Percentiles rank a stretch among this genome's conserved stretches.
Conservation (phyloP, 2,888 invertebrate species). For the Drosophila barbarae region DNA sequence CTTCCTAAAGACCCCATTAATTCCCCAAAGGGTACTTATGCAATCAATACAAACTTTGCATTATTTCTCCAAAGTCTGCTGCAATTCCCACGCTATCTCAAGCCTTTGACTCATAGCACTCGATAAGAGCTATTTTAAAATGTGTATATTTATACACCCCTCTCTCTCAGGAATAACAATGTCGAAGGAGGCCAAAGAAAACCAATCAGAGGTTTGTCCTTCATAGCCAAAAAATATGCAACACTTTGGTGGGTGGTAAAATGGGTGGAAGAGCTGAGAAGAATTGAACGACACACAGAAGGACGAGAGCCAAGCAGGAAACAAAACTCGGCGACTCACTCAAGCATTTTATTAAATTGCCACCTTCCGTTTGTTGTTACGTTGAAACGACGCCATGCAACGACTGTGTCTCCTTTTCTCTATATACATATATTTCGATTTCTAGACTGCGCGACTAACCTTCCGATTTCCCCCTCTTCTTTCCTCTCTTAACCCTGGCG, state of each 20-base stretch:
- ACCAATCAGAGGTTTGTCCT: constrained; percentile 39
- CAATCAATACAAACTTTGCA: constrained; percentile 4
- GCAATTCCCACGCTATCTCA: constrained; percentile 21
- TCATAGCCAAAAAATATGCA: constrained; percentile 65
- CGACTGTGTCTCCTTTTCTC: constrained; percentile 48
- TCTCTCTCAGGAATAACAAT: constrained; percentile 22
- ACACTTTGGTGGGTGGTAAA: constrained; percentile 40
- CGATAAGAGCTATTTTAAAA: constrained; percentile 15
- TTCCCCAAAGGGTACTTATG: background rate
- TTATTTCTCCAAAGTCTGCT: constrained; percentile 3
- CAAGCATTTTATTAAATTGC: constrained; percentile 78
- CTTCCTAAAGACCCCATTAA: background rate
- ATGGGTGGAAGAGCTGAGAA: constrained; percentile 13
- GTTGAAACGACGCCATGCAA: constrained; percentile 24
- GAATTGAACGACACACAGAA: constrained; percentile 4
- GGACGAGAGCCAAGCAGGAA: constrained; percentile 52
- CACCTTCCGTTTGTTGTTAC: constrained; percentile 76
- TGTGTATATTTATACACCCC: background rate
- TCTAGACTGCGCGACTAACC: constrained; percentile 46
- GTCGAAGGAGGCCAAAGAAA: constrained; percentile 17
- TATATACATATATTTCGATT: constrained; percentile 49
- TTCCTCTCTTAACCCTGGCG: constrained; percentile 15
- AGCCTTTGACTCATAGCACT: constrained; percentile 8
- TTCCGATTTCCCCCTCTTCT: constrained; percentile 1
- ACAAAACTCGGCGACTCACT: constrained; percentile 74